These are phyloP conservation scores for Drosophila setosimentum DNA, from an alignment of 2,888 invertebrate genomes.

Conservation along the genomic window DNA sequence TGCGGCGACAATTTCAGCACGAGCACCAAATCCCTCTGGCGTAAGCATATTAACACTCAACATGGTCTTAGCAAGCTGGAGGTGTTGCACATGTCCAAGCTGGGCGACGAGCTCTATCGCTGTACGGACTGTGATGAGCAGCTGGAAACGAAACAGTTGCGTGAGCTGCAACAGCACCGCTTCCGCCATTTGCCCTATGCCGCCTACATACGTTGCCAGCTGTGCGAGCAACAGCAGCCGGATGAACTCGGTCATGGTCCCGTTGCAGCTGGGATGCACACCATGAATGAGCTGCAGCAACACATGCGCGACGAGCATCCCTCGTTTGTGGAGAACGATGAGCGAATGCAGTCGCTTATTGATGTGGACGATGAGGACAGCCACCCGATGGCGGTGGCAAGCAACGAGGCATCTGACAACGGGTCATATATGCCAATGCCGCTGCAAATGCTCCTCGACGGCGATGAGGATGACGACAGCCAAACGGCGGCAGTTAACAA, in stretches of 20 bases:
- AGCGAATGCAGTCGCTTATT: constrained; percentile 30
- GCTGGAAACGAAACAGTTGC: constrained; percentile 70
- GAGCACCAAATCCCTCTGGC: constrained; percentile 69
- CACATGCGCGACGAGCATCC: constrained; percentile 76
- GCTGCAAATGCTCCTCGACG: constrained; percentile 28
- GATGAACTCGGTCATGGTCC: constrained; percentile 35
- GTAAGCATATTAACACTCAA: constrained; percentile 77
- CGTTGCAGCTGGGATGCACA: constrained; percentile 47
- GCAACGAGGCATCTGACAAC: background rate
- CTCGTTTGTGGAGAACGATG: constrained; percentile 37
- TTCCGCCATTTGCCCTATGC: constrained; percentile 79
- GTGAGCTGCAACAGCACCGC: constrained; percentile 76
- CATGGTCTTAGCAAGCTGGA: constrained; percentile 72
- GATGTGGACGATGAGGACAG: constrained; percentile 40
- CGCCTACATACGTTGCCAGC: constrained; percentile 76
- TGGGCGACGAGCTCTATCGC: constrained; percentile 65
- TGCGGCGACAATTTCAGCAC: constrained; percentile 77
- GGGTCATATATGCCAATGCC: constrained; percentile 69
- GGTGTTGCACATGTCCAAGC: constrained; percentile 67
- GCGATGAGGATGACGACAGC: constrained; percentile 4
- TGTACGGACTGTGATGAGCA: constrained; percentile 78
- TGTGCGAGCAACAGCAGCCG: constrained; percentile 60
- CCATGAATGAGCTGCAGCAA: constrained; percentile 73
- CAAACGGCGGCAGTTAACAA: constrained; percentile 1
- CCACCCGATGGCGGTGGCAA: background rate